Conservation (phyloP, 2,113 vertebrate species). For the Onychostruthus taczanowskii region DNA sequence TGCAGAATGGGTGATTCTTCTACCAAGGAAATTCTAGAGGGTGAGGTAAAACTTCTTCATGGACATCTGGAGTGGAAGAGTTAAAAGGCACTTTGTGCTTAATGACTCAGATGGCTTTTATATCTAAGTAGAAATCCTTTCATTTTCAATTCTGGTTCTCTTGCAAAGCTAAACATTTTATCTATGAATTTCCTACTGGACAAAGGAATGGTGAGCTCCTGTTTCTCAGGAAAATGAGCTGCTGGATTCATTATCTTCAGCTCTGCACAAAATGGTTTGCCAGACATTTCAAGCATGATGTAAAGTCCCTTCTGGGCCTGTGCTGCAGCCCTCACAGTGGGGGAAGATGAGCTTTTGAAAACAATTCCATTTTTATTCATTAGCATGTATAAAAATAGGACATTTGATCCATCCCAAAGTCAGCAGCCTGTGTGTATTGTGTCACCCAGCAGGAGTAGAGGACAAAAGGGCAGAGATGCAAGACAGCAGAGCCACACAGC, state of each 20-base stretch:
- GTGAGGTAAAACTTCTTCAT: neutral
- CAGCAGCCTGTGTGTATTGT: neutral
- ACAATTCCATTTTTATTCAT: conserved; percentile 20
- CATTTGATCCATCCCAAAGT: neutral
- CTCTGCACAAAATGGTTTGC: conserved; percentile 10
- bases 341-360: conserved; percentile 5
- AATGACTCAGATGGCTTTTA: neutral
- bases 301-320: conserved; percentile 3
- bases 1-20: neutral
- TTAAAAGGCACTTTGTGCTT: neutral
- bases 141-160: neutral
- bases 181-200: neutral
- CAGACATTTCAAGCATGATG: conserved; percentile 26
- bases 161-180: neutral
- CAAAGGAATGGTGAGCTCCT: conserved; percentile 1
- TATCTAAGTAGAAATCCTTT: neutral
- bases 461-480: neutral
- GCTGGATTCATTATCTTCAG: conserved; percentile 23
- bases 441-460: neutral
- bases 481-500: neutral
- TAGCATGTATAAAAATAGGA: neutral
- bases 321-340: neutral
- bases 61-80: neutral
- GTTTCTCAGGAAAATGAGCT: conserved; percentile 36
- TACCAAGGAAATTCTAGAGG: neutral